Base-by-base conservation (phyloP, 2,797 vertebrate genomes). In the Crenuchus spilurus region DNA sequence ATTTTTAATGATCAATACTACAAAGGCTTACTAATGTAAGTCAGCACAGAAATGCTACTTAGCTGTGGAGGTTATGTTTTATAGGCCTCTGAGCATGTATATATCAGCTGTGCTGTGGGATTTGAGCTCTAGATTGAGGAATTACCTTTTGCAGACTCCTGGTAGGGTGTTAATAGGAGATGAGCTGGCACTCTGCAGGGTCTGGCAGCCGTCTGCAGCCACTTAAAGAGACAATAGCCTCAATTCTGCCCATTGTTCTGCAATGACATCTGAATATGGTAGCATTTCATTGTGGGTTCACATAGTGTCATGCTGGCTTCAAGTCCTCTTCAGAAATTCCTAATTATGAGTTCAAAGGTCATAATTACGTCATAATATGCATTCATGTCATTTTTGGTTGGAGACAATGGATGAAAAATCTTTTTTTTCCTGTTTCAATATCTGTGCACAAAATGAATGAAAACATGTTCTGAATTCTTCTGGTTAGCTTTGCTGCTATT, bases 1-100 rank as follows among this genome's bases (percentile, higher is more conserved):
- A 52, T 79, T 71, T 72, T 75, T 52, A 67, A 65, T 72, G 33
- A 75, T 79, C 74, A 76, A 62, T 22, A n/a, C 30, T 55, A 62
- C 64, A 61, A 60, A 52, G 68, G 26, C 65, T 73, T 68, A 22
- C 35, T 57, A 60, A 78, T 66, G 60, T 68, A 64, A 73, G 48
- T 57, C 55, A 65, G 49, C 49, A 33, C 49, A 42, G 31, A 42
- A 62, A 30, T 11, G 16, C 31, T 31, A 64, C 20, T 22, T 42
- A 3, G 18, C 49, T 18, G 35, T 20, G 39, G 62, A 69, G 33
- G 41, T 62, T 74, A 61, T 66, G 68, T 48, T 74, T 64, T 74
- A 74, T 55, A 44, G 62, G 37, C n/a, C 49, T 42, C 51, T 14
- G 55, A 57, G 33, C 52, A 70, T 67, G 61, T 54, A 37, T 63